Evolutionary conservation across 1,140 invertebrate species (phyloP), one percentile per base, ranked within the genome.

Genomic region (Brachionus manjavacas): DNA sequence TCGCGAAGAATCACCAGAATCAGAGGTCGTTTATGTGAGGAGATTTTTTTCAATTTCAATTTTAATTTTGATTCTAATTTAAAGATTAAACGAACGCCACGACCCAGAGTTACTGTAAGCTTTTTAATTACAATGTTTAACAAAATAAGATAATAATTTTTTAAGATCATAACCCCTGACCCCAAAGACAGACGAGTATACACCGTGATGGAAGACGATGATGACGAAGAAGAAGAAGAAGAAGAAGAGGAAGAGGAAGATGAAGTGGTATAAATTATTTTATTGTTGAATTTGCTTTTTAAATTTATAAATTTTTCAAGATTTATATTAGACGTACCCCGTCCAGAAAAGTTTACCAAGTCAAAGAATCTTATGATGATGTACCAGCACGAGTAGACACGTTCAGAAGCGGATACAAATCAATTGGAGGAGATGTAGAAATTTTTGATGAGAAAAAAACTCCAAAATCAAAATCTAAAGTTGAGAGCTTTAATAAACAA

Each of bases 361-460:
- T 76, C 7, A 23, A 64, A 64, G 79, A 64, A 43, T 81, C 79
- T 14, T 41, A 31, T 8, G 31, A 68, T 4, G 41, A 46, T 68
- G 28, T 81, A 12, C 49, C 79, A 12, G 79, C 79, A 16, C 28
- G 64, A 81, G 64, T 81, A n/a, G 79, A 81, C 0, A 23, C 79
- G n/a, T 81, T 64, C 31, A 35, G 23, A 41, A 4, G 16, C 6
- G 31, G 60, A 43, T 81, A 81, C 16, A 64, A 60, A 14, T 52
- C 52, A 8, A 23, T 2, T 9, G 79, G 79, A 43, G 79, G 79
- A 16, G 79, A 81, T 81, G 79, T 81, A 16, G 79, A 81, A 46
- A 68, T 81, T 12, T 81, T 81, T 46, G 79, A 81, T n/a, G 79
- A 81, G 3, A 81, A 81, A 81, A 64, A 12, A 28, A 80, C 9